These are phyloP conservation scores for Linepithema humile DNA, from an alignment of 1,140 invertebrate genomes.

Conservation along the genomic window DNA sequence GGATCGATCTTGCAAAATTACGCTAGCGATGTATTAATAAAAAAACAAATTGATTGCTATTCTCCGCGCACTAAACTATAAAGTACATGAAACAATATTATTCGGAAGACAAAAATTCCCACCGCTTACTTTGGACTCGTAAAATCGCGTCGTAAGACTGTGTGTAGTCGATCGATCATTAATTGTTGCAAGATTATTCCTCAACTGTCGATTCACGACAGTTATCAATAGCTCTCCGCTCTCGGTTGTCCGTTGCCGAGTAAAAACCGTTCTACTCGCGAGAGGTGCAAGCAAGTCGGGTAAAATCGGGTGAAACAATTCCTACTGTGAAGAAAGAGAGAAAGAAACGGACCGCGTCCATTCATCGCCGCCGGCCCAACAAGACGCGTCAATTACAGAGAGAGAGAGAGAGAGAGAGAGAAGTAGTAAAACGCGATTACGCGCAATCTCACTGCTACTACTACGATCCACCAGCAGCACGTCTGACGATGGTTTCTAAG, in stretches of 20 bases:
- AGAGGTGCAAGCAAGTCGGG: not conserved
- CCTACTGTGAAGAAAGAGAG: not conserved
- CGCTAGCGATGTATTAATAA: not conserved
- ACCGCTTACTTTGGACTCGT: not conserved
- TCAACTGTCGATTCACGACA: not conserved
- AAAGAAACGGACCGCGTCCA: slow-evolving; percentile 38
- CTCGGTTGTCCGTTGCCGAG: not conserved
- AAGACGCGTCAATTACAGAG: slow-evolving; percentile 78
- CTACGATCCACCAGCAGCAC: not conserved
- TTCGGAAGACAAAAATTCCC: not conserved
- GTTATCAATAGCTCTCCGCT: not conserved
- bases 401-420: slow-evolving; percentile 13
- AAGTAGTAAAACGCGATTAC: slow-evolving; percentile 30
- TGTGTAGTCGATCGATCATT: not conserved
- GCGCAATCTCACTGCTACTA: not conserved
- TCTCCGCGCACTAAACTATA: not conserved
- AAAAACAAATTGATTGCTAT: not conserved
- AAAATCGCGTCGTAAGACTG: not conserved
- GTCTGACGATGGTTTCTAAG: slow-evolving; percentile 41
- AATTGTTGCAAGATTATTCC: not conserved
- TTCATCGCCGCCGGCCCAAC: slow-evolving; percentile 65
- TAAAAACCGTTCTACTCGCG: not conserved
- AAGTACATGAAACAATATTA: not conserved
- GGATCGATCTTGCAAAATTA: not conserved
- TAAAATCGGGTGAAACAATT: not conserved